Evolutionary conservation across 2,888 invertebrate species (phyloP).

Genomic region (Drosophila atroscutellata): DNA sequence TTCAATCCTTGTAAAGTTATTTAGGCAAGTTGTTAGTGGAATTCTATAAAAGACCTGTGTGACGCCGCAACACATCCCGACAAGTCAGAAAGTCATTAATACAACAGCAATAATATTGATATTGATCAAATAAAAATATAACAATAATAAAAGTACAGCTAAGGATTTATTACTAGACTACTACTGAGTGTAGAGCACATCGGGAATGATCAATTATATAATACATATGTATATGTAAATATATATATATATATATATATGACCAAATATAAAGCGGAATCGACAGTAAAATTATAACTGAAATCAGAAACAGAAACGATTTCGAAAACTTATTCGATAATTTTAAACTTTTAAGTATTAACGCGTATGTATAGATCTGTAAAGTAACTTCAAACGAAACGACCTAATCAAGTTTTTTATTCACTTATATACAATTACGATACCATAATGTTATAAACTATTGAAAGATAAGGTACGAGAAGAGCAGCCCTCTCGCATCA

Average conservation of each 20-base stretch:
- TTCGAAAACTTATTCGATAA: conserved; percentile 47
- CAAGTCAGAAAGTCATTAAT: conserved; percentile 58
- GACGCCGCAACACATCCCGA: conserved; percentile 64
- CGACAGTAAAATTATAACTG: neutral
- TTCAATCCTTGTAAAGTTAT: conserved; percentile 31
- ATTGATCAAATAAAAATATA: conserved; percentile 5
- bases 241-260: conserved; percentile 33
- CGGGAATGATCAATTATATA: conserved; percentile 68
- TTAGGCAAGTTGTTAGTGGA: conserved; percentile 46
- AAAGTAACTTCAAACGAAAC: conserved; percentile 57
- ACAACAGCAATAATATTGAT: conserved; percentile 1
- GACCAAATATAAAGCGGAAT: conserved; percentile 29
- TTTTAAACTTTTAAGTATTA: conserved; percentile 45
- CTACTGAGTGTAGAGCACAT: conserved; percentile 58
- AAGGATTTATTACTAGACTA: conserved; percentile 45
- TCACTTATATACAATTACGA: conserved; percentile 68
- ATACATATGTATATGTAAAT: neutral
- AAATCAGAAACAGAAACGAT: conserved; percentile 25
- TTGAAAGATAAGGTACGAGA: conserved; percentile 32
- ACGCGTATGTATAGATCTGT: conserved; percentile 63
- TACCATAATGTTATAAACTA: conserved; percentile 57
- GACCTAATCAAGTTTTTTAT: conserved; percentile 76
- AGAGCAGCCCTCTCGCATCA: neutral
- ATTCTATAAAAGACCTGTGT: conserved; percentile 45
- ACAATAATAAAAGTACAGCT: conserved; percentile 34